These are phyloP conservation scores for Ranitomeya imitator DNA, from an alignment of 2,113 vertebrate species.

Conservation along the genomic window DNA sequence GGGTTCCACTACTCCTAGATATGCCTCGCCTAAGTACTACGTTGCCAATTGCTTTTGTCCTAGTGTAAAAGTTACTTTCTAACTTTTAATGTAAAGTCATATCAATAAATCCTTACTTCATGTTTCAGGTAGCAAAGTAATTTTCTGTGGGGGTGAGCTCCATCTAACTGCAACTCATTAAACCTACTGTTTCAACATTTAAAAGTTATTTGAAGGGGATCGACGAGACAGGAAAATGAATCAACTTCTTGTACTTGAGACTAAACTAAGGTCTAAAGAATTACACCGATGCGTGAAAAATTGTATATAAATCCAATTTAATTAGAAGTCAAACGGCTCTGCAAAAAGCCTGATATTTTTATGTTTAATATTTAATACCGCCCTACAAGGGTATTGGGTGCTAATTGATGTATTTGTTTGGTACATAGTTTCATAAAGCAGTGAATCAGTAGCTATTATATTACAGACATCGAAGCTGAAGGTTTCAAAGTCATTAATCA, in stretches of 20 bases:
- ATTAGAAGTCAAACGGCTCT: neutral
- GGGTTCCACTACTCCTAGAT: no score
- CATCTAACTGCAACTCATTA: constrained; percentile 16
- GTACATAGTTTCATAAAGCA: constrained; percentile 5
- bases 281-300: constrained; percentile 1
- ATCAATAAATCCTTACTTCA: constrained; percentile 5
- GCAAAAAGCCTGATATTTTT: neutral
- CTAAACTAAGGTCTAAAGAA: constrained; percentile 26
- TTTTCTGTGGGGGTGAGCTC: constrained; percentile 6
- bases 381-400: constrained; percentile 17
- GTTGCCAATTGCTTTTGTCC: neutral
- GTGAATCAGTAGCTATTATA: constrained; percentile 45
- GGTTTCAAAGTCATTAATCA: constrained; percentile 37
- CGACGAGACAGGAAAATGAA: neutral
- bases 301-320: constrained; percentile 4
- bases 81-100: constrained; percentile 10
- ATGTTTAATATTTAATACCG: constrained; percentile 38
- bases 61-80: neutral
- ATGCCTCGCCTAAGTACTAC: no score
- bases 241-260: constrained; percentile 1
- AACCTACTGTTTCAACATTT: constrained; percentile 10
- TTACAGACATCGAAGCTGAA: constrained; percentile 33
- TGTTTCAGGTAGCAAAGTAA: constrained; percentile 9
- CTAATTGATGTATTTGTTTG: constrained; percentile 36
- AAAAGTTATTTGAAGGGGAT: constrained; percentile 19